Base-by-base conservation (phyloP, 1,140 invertebrate species). In the Magallana gigas region DNA sequence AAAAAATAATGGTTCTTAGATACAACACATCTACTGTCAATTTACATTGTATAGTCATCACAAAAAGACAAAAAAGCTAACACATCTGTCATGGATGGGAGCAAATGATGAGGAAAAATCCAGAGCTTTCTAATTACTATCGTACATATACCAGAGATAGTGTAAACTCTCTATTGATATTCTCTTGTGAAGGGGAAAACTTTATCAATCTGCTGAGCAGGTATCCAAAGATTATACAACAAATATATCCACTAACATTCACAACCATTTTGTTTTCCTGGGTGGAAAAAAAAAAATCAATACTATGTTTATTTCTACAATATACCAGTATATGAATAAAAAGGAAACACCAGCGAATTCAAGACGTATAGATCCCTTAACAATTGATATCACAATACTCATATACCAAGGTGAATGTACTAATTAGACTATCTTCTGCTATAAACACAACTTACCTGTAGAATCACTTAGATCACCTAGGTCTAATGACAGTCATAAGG, bases 261-360 rank as follows among this genome's bases (percentile, higher is more conserved):
- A 76, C 68, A 9, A 76, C 68, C 23, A 76, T 76, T 76, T 76
- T 76, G 68, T 76, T 76, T 76, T 64, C 60, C 18, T 48, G 36
- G 5, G 36, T 48, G 60, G 18, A 64, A 64, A 5, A 64, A 64
- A 64, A 76, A 71, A 76, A 76, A 76, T 76, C 68, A 76, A 76
- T 76, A 76, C 12, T 23, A 76, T 36, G 68, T 12, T 23, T 76
- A 76, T 76, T 29, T 76, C 36, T 23, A 36, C 8, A 11, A 76
- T 68, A 64, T 71, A 48, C 36, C 5, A 5, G 36, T 48, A 76
- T 36, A 76, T 29, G 23, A 76, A 76, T 29, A 23, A 18, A 71
- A n/a, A 48, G 64, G 8, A 76, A 23, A 29, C 36, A 18, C 12
- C 11, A 9, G 7, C 36, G 12, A 76, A 76, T 62, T 76, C 68